Evolutionary conservation across 2,888 invertebrate genomes (phyloP), one percentile per base, ranked within the genome.

Genomic region (Gnatocerus cornutus): DNA sequence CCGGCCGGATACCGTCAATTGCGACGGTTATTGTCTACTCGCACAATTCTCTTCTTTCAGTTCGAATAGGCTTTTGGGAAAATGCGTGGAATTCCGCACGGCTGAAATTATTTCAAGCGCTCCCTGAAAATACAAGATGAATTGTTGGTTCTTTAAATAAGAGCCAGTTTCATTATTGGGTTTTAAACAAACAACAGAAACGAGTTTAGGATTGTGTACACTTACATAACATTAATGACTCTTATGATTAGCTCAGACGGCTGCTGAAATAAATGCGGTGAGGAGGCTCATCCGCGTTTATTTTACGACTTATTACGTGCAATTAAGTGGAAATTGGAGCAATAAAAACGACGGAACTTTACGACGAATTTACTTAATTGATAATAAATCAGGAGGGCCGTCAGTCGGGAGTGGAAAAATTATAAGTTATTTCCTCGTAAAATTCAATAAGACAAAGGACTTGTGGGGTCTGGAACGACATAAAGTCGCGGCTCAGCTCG

Each of bases 281-380:
- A 33, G 27, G 33, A 59, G 12, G 45, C 27, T 45, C 59, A 45
- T 53, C 53, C 14, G 53, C 37, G 53, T 53, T 53, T 33, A 30
- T 59, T 59, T 59, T 59, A 59, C 46, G 59, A 59, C 59, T 59
- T 46, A 59, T 45, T 59, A 29, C 59, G 45, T 45, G 46, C 59
- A 59, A 59, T 59, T 59, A 59, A 59, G 59, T 59, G 59, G 59
- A 33, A 59, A 59, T 59, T 45, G 46, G 46, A 46, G 59, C 43
- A 59, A 59, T 59, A 46, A 59, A 59, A 59, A 12, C 33, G 30
- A 16, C 14, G 30, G 33, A 46, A 43, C 29, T 59, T 59, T 59
- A 59, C 46, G 43, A 29, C 59, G 27, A 46, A 46, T 59, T 59
- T 59, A n/a, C 46, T 43, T 59, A 45, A 59, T 59, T 59, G 45